Percentiles rank a stretch among this genome's conserved stretches.
Conservation (phyloP, 1,140 invertebrate species). For the Tetramorium simillimum region DNA sequence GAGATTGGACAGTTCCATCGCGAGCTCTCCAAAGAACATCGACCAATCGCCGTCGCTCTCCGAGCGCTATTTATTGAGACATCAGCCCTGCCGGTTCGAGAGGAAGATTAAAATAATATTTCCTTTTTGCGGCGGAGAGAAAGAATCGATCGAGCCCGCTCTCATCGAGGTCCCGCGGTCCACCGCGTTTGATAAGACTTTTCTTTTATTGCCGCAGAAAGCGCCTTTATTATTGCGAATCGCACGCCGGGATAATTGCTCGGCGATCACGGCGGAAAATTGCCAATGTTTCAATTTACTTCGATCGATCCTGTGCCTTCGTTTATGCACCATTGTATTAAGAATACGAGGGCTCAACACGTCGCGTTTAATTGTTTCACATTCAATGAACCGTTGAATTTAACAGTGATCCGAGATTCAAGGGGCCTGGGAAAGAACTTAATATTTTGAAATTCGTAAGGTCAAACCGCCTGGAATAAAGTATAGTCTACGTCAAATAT, state of each 20-base stretch:
- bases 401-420: background rate
- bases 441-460: background rate
- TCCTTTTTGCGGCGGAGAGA: slow-evolving; percentile 7
- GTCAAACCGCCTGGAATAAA: background rate
- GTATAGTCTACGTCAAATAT: background rate
- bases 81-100: slow-evolving; percentile 58
- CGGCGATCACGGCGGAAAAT: slow-evolving; percentile 34
- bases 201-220: slow-evolving; percentile 24
- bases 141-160: slow-evolving; percentile 22
- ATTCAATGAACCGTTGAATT: background rate
- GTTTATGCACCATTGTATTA: background rate
- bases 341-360: background rate
- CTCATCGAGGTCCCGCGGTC: background rate
- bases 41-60: background rate
- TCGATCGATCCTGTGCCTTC: background rate
- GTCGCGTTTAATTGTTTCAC: background rate
- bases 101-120: slow-evolving; percentile 66
- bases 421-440: no score
- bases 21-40: background rate
- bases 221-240: slow-evolving; percentile 31
- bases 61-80: slow-evolving; percentile 71
- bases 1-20: slow-evolving; percentile 14
- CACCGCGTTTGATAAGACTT: slow-evolving; percentile 35
- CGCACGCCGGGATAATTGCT: slow-evolving; percentile 28
- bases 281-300: slow-evolving; percentile 16